phyloP scores from a whole-genome alignment of 2,888 invertebrate genomes.

The Oscheius onirici region DNA sequence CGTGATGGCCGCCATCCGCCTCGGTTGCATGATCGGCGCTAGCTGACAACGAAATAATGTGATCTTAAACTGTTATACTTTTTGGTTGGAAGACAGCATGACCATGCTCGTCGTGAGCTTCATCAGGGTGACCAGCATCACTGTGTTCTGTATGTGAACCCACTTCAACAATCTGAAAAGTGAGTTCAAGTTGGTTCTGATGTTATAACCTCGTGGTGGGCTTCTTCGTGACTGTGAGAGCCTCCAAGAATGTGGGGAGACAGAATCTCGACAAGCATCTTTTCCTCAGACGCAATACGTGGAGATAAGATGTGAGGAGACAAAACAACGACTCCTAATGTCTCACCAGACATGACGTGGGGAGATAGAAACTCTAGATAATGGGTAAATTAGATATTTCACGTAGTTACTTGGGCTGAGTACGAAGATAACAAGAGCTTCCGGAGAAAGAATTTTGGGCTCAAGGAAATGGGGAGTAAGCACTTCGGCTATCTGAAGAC shows the following conservation, averaged over 20 bases:
- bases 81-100: slow-evolving; percentile 12
- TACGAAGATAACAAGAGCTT: slow-evolving; percentile 63
- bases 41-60: background rate
- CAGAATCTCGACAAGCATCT: slow-evolving; percentile 56
- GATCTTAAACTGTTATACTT: background rate
- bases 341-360: slow-evolving; percentile 57
- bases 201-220: slow-evolving; percentile 41
- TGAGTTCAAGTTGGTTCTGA: background rate
- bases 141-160: slow-evolving; percentile 32
- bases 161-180: slow-evolving; percentile 38
- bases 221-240: slow-evolving; percentile 59
- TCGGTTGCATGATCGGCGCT: background rate
- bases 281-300: slow-evolving; percentile 57
- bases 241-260: slow-evolving; percentile 63
- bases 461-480: slow-evolving; percentile 62
- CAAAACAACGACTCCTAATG: slow-evolving; percentile 58
- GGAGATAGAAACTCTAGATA: slow-evolving; percentile 47
- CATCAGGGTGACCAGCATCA: slow-evolving; percentile 16
- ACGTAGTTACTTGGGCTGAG: slow-evolving; percentile 57
- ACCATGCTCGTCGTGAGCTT: slow-evolving; percentile 20
- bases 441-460: slow-evolving; percentile 61
- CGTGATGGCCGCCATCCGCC: background rate
- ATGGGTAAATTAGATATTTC: background rate
- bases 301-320: slow-evolving; percentile 66
- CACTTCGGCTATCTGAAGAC: slow-evolving; percentile 45